Evolutionary conservation across 2,888 invertebrate genomes (phyloP), one percentile per base, ranked within the genome.

Genomic region (Drosophila lutescens): DNA sequence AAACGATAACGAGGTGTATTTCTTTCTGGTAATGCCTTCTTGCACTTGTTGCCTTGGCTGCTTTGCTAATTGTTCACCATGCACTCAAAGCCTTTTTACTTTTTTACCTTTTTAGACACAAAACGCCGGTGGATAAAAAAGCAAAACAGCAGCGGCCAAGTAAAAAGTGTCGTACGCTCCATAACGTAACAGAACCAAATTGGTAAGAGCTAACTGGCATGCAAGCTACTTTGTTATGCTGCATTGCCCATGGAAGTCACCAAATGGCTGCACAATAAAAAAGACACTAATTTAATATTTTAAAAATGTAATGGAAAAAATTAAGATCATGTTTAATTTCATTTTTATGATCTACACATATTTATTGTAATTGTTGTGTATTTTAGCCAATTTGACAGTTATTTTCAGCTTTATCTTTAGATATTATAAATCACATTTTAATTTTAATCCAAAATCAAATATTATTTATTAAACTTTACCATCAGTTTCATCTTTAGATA

Each of bases 231-330:
- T 50, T 43, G 81, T 84, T 86, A 79, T 78, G 88, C 84, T 81
- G 84, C 86, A 75, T 71, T 88, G 71, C 63, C 58, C 71, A 81
- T 79, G 61, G 43, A 73, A 79, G 79, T 56, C 72, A 74, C 20
- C 69, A 9, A 38, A 49, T 23, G 57, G 30, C 15, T 58, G 36
- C 59, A 58, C 61, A 2, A 32, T 10, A 50, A 26, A 9, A 12
- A 8, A 34, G 20, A n/a, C 6, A 17, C 12, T 1, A 1, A 38
- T 20, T 3, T 20, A 20, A 20, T 3, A 20, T 26, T 26, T 4
- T 17, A 5, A 10, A 17, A 15, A 15, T 15, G 2, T 26, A 26
- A 26, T 7, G 7, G 26, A 7, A 7, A 26, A 26, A 30, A 8
- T 30, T 30, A 2, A 8, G 30, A 30, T 8, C 8, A 8, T 1